Conservation (phyloP, 2,888 invertebrate species). For the Disparrhopalites patrizii region DNA sequence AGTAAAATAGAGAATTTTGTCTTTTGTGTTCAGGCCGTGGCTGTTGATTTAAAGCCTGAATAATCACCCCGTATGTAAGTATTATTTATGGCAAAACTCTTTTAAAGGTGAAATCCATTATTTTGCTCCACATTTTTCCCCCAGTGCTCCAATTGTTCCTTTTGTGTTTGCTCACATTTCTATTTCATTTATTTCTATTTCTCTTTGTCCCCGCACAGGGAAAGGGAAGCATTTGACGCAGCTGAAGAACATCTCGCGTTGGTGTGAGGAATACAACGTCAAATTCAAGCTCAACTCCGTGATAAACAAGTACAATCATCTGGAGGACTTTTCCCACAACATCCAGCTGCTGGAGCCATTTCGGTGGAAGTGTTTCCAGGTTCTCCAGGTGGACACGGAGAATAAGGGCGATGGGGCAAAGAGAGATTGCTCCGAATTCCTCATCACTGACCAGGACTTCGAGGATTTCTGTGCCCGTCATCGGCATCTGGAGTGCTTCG, state of each 20-base stretch:
- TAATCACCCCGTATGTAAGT: slow-evolving; percentile 7
- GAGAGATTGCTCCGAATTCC: slow-evolving; percentile 54
- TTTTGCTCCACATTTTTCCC: too few relatives aligned
- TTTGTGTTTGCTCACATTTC: background rate
- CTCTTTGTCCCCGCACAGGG: slow-evolving; percentile 10
- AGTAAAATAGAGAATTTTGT: too few relatives aligned
- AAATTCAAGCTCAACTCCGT: slow-evolving; percentile 57
- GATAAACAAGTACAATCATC: slow-evolving; percentile 55
- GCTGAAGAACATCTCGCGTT: slow-evolving; percentile 52
- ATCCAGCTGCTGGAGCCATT: slow-evolving; percentile 53
- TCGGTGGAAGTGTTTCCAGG: slow-evolving; percentile 56
- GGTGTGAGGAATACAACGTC: slow-evolving; percentile 54
- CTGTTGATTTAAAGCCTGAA: slow-evolving; percentile 25
- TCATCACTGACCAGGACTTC: slow-evolving; percentile 54
- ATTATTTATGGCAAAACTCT: slow-evolving; percentile 19
- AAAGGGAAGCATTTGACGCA: slow-evolving; percentile 52
- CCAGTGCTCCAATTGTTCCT: too few relatives aligned
- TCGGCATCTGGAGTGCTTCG: slow-evolving; percentile 52
- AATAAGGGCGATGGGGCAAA: slow-evolving; percentile 54
- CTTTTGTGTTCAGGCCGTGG: background rate
- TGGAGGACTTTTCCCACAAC: slow-evolving; percentile 54
- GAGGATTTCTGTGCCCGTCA: slow-evolving; percentile 54
- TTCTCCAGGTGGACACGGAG: slow-evolving; percentile 56
- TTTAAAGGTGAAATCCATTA: slow-evolving; percentile 16
- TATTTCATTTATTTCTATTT: background rate